Evolutionary conservation across 2,113 vertebrate species (phyloP), one percentile per base, ranked within the genome.

Genomic region (Brachionichthys hirsutus): DNA sequence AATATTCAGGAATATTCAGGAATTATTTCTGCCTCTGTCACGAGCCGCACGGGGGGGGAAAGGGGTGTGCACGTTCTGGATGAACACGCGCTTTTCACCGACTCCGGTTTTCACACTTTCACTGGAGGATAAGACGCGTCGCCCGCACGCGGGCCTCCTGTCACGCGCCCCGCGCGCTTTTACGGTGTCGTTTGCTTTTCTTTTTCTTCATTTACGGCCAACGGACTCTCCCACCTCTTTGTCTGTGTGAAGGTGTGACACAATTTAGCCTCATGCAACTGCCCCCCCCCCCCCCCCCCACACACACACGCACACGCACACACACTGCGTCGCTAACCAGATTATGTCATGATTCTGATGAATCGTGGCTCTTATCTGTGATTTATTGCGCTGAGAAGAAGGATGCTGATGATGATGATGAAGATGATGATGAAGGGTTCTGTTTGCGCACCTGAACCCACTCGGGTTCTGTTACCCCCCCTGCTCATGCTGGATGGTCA

Each of bases 41-140:
- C 77, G 84, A 61, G 83, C 82, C 45, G 51, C 0, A 20, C n/a
- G n/a, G n/a, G n/a, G n/a, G n/a, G n/a, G n/a, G 62, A 86, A 84
- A 85, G 86, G 85, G 83, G 88, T 83, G 85, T 88, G 84, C 86
- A 12, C 79, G 52, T 80, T 77, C 56, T 81, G 73, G 69, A 44
- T 35, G 22, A 67, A 54, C 72, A 73, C 80, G 70, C 77, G 74
- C 75, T 38, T 35, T 43, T 19, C 10, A 4, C 12, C n/a, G n/a
- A n/a, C n/a, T n/a, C n/a, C n/a, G n/a, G n/a, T 12, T 68, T 41
- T 70, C 5, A 0, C 54, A 62, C 70, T 77, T 74, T 74, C 77
- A n/a, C 53, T 41, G 53, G 14, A 52, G 42, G 1, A 2, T 0
- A 11, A 55, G 54, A 20, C 9, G 20, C 30, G 43, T 45, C 17